A percentile compares a stretch with the other conserved stretches of the same genome.
Evolutionary conservation across 2,113 vertebrate genomes (phyloP).

Genomic region (Emydura subglobosa): DNA sequence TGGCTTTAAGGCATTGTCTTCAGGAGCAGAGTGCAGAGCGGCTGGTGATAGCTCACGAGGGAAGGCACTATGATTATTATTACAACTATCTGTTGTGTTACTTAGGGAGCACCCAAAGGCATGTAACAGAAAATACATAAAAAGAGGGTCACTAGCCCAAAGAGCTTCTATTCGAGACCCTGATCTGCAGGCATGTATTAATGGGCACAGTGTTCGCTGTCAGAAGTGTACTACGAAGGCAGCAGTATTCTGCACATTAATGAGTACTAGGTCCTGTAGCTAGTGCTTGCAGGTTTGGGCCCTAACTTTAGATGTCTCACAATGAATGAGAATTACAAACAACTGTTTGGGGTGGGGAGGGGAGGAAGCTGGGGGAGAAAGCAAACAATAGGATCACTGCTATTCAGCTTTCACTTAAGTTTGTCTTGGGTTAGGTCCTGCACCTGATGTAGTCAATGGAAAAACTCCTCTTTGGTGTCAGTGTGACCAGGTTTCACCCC

Average conservation of each 20-base stretch:
- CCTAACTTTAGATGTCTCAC: not conserved
- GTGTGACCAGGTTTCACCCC: not conserved
- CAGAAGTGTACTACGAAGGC: not conserved
- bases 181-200: not conserved
- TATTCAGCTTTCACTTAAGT: not conserved
- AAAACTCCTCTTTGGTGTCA: not conserved
- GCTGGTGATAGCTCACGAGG: not conserved
- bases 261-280: not conserved
- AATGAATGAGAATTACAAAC: not conserved
- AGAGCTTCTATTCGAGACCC: not conserved
- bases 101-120: not conserved
- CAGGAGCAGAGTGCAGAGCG: not conserved
- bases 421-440: not conserved
- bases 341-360: not conserved
- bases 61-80: not conserved
- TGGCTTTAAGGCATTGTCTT: not conserved
- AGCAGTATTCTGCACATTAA: not conserved
- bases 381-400: not conserved
- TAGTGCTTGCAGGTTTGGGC: not conserved
- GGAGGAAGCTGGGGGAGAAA: not conserved
- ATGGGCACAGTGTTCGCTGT: not conserved
- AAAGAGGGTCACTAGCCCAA: not conserved
- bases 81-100: not conserved
- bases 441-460: not conserved
- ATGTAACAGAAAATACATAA: not conserved